phyloP scores from a whole-genome alignment of 2,888 invertebrate species.

The Nyleta sp. region DNA sequence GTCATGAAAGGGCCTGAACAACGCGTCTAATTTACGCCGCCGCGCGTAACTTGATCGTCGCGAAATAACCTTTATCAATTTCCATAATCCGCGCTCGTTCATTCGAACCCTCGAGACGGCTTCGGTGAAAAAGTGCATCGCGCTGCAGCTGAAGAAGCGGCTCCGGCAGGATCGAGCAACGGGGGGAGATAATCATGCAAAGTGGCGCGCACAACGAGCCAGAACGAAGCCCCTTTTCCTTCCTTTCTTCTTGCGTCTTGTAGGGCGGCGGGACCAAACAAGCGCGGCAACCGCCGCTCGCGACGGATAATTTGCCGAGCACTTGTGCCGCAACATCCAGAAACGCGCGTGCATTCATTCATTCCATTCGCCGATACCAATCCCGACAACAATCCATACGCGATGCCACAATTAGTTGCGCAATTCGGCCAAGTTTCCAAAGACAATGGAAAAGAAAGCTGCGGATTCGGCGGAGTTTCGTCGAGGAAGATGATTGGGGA shows the following conservation, averaged over 20 bases:
- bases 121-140: too few relatives aligned
- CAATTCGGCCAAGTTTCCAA: slow-evolving; percentile 11
- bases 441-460: background rate
- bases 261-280: slow-evolving; percentile 23
- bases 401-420: slow-evolving; percentile 15
- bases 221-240: slow-evolving; percentile 35
- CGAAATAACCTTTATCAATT: too few relatives aligned
- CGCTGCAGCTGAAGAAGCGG: too few relatives aligned
- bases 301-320: slow-evolving; percentile 35
- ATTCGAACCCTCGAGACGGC: too few relatives aligned
- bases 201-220: slow-evolving; percentile 40
- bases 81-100: too few relatives aligned
- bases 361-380: slow-evolving; percentile 13
- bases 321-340: slow-evolving; percentile 17
- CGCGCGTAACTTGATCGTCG: too few relatives aligned
- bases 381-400: slow-evolving; percentile 9
- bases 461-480: background rate
- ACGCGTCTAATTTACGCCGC: too few relatives aligned
- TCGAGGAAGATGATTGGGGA: background rate
- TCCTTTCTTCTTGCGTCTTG: slow-evolving; percentile 24
- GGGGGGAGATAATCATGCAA: too few relatives aligned
- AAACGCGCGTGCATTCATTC: background rate
- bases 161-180: too few relatives aligned
- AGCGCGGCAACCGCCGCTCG: slow-evolving; percentile 21
- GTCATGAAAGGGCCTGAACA: too few relatives aligned